Percentiles rank a stretch among this genome's conserved stretches.
Conservation (phyloP, 64 coral and sea anemone species). For the Platygyra sinensis region DNA sequence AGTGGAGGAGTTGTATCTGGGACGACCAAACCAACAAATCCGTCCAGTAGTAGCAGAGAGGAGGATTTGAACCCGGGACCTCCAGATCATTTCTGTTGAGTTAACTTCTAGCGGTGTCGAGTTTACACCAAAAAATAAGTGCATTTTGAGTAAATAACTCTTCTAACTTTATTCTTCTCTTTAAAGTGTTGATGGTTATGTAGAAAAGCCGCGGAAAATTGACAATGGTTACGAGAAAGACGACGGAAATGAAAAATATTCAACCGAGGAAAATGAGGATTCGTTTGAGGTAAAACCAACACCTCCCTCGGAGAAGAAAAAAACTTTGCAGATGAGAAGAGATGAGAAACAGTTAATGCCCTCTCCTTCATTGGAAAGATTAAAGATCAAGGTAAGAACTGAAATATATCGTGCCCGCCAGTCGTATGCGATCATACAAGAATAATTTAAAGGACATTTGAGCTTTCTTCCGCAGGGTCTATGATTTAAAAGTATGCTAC, state of each 20-base stretch:
- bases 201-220: neutral
- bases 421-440: no score
- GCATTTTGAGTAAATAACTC: neutral
- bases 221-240: neutral
- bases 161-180: neutral
- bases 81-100: no score
- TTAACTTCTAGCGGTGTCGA: no score
- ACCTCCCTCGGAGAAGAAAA: conserved; percentile 12
- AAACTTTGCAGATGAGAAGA: conserved; percentile 13
- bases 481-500: no score
- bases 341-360: neutral
- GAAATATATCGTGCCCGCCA: neutral
- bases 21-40: no score
- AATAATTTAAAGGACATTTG: no score
- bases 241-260: neutral
- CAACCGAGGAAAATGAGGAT: neutral
- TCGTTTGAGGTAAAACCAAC: neutral
- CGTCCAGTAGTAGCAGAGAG: no score
- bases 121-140: no score
- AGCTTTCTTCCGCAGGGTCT: no score
- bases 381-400: conserved; percentile 21
- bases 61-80: no score
- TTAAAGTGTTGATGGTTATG: conserved; percentile 20
- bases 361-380: conserved; percentile 35
- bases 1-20: no score